Base-by-base conservation (phyloP, 2,888 invertebrate species). In the Buathra laborator region DNA sequence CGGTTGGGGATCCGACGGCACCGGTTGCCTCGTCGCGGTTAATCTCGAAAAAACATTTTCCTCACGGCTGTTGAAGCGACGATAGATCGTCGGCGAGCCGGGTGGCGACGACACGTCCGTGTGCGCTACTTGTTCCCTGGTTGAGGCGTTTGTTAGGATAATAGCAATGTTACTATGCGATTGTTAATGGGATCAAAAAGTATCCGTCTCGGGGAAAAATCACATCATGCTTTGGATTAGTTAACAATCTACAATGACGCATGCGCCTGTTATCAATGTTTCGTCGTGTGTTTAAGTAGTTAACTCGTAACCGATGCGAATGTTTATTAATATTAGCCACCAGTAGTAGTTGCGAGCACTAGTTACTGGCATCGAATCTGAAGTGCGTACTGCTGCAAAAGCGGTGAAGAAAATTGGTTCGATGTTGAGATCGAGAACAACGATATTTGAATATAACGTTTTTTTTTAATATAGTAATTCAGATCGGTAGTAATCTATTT, bases 31-130 rank as follows among this genome's bases (percentile, higher is more conserved):
- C 81, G 94, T 93, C 80, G 96, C 96, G 0, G 97, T 96, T 16
- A 97, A 95, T 64, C 97, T 94, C 84, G 96, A 96, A 94, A 97
- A 97, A 86, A 97, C 97, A 94, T 97, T 97, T 89, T 96, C 96
- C 89, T 96, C 95, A 9, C 95, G 94, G 87, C 94, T 94, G 87
- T 94, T 94, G 90, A 93, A 93, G 62, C 95, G 93, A 43, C 95
- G 94, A 89, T 96, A 89, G 90, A 94, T 90, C 90, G 96, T 93
- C 90, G 97, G 94, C 91, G 96, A 95, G 91, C 95, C 94, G 90
- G 96, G 96, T 16, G 96, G 96, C 14, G 95, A 95, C 77, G 95
- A 95, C 83, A 95, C 95, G 89, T 96, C 96, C 88, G 95, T 91
- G 84, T 92, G 92, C 81, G 93, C 95, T 88, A 94, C 94, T 90